Evolutionary conservation across 1,140 invertebrate genomes (phyloP).

Genomic region (Nebria ingens): DNA sequence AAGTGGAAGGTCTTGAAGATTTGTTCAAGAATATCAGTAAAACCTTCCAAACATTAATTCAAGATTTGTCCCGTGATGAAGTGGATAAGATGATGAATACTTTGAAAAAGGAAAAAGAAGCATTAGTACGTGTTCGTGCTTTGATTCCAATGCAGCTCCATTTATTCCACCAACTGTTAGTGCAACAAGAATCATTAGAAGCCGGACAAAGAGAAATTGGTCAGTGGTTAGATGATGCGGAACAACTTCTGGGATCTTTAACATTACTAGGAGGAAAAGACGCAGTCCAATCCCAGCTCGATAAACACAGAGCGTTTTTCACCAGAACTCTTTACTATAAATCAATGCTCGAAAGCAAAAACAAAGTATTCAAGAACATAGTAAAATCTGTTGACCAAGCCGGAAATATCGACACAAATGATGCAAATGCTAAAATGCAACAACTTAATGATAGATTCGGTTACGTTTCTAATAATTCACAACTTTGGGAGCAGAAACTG

Average conservation of each 20-base stretch:
- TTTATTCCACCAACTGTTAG: constrained; percentile 69
- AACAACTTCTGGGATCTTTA: constrained; percentile 53
- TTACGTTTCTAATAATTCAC: constrained; percentile 57
- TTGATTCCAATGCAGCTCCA: constrained; percentile 69
- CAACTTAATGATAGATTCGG: constrained; percentile 75
- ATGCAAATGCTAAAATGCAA: constrained; percentile 59
- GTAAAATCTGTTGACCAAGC: constrained; percentile 62
- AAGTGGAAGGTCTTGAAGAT: constrained; percentile 80
- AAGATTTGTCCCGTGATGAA: constrained; percentile 79
- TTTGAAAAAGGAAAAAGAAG: constrained; percentile 82
- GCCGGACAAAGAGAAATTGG: constrained; percentile 75
- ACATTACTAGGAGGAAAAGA: constrained; percentile 61
- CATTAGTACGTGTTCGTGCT: constrained; percentile 69
- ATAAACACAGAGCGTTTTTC: constrained; percentile 80
- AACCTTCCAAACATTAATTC: constrained; percentile 81
- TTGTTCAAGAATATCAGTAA: constrained; percentile 81
- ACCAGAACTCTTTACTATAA: constrained; percentile 80
- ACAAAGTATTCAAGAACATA: constrained; percentile 87
- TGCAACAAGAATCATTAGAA: constrained; percentile 84
- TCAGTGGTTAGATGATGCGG: constrained; percentile 75
- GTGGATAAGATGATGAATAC: constrained; percentile 83
- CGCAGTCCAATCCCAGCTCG: constrained; percentile 58
- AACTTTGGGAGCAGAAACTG: constrained; percentile 67
- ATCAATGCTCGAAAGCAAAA: constrained; percentile 89
- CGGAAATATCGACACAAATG: constrained; percentile 58